phyloP scores from a whole-genome alignment of 2,888 invertebrate genomes.

The Heterodera filipjevi region DNA sequence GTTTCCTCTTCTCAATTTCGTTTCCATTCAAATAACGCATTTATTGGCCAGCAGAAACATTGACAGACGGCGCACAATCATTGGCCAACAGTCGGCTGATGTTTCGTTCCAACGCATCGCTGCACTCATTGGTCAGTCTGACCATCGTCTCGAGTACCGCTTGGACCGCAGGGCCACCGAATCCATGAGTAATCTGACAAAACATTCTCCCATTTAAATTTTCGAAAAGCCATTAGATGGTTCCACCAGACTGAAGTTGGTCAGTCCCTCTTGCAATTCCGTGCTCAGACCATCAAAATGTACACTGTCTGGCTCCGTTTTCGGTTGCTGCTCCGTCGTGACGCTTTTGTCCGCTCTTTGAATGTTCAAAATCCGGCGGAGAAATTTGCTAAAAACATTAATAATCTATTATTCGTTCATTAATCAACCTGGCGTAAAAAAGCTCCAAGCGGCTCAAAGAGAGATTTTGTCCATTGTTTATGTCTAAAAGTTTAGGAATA shows the following conservation, averaged over 20 bases:
- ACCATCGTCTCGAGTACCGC: conserved; percentile 80
- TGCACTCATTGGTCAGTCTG: conserved; percentile 9
- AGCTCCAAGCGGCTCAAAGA: conserved; percentile 19
- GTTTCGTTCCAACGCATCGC: not conserved
- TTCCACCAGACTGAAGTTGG: conserved; percentile 76
- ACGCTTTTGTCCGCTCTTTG: conserved; percentile 24
- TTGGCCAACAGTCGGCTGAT: not conserved
- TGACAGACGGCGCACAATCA: too few relatives aligned
- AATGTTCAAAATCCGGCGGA: conserved; percentile 23
- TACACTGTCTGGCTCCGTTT: not conserved
- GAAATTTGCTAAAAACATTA: conserved; percentile 26
- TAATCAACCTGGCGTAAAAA: conserved; percentile 14
- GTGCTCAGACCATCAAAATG: conserved; percentile 43
- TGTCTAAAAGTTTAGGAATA: not conserved
- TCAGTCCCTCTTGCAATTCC: conserved; percentile 52
- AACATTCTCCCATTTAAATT: not conserved
- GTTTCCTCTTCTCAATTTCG: too few relatives aligned
- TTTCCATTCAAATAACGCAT: too few relatives aligned
- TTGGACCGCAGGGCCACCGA: conserved; percentile 95
- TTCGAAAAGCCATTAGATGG: not conserved
- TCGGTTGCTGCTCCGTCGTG: not conserved
- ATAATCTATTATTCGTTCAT: not conserved
- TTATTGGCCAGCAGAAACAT: too few relatives aligned
- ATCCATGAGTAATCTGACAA: conserved; percentile 82
- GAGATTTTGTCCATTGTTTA: not conserved